Base-by-base conservation (phyloP, 2,888 invertebrate species). In the Pycnomerus fuliginosus region DNA sequence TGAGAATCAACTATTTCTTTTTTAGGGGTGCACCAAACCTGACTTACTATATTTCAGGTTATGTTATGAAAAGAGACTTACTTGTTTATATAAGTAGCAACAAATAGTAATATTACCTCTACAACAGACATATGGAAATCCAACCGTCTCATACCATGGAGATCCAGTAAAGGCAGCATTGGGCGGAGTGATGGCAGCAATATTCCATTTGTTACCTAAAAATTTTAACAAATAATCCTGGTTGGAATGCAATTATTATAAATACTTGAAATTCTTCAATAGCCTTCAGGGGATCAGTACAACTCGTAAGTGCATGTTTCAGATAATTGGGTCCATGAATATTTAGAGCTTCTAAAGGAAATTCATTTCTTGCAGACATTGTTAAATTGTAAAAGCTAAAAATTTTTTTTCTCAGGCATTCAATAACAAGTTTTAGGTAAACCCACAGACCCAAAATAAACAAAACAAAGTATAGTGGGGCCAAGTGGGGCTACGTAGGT, bases 191-290 rank as follows among this genome's bases (percentile, higher is more conserved):
- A 96, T 1, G 96, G 95, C 30, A 97, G 73, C 40, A 93, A 74
- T 59, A 96, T 91, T 23, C 92, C 92, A 78, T 95, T 94, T 72
- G 92, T 89, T 29, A 91, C 76, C 83, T 90, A 71, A 48, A 50
- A 53, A 30, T 38, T 12, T 28, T 13, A n/a, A n/a, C 16, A n/a
- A n/a, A n/a, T n/a, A n/a, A n/a, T n/a, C n/a, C n/a, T n/a, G n/a
- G n/a, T n/a, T n/a, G n/a, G n/a, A n/a, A n/a, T n/a, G n/a, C n/a
- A n/a, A n/a, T n/a, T n/a, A n/a, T n/a, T n/a, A n/a, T n/a, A n/a
- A n/a, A n/a, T 69, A 84, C 84, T 76, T 97, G 95, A 77, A 98
- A 98, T 71, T 96, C 95, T 77, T 96, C 95, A 52, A 98, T 98
- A n/a, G 97, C 96, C 75, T 93, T 93, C 23, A 97, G 70, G 7